Evolutionary conservation across 2,113 vertebrate genomes (phyloP).

Genomic region (Loxodonta africana): DNA sequence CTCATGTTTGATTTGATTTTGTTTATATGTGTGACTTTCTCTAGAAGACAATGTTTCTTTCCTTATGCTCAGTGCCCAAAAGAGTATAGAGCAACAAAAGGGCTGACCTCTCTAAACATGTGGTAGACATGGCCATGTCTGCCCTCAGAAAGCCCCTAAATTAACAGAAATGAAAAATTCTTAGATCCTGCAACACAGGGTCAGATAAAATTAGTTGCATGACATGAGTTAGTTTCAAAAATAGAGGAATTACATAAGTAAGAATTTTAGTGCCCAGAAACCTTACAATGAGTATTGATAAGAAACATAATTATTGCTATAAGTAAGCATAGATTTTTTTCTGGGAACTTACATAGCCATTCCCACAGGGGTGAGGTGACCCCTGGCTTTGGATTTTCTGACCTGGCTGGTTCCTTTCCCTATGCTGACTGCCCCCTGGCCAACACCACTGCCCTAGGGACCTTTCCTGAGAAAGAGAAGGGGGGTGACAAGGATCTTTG

Average conservation of each 20-base stretch:
- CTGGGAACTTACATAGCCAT: background rate
- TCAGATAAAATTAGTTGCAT: background rate
- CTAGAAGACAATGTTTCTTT: slow-evolving; percentile 23
- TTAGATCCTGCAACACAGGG: background rate
- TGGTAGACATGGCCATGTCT: background rate
- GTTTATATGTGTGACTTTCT: background rate
- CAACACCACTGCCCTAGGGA: background rate
- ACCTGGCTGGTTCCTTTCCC: background rate
- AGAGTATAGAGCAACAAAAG: background rate
- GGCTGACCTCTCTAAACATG: background rate
- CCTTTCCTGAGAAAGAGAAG: background rate
- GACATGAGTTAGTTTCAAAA: background rate
- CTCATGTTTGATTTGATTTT: slow-evolving; percentile 22
- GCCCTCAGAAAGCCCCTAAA: background rate
- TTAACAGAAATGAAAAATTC: background rate
- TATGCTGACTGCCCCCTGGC: background rate
- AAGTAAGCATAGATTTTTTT: background rate
- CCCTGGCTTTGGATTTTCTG: background rate
- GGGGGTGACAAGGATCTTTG: background rate
- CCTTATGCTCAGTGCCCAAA: background rate
- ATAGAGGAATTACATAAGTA: background rate
- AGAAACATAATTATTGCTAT: background rate
- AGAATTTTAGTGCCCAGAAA: background rate
- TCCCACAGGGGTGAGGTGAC: background rate
- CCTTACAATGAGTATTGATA: background rate